These are phyloP conservation scores for Noctua comes DNA, from an alignment of 2,888 invertebrate genomes.

Conservation along the genomic window DNA sequence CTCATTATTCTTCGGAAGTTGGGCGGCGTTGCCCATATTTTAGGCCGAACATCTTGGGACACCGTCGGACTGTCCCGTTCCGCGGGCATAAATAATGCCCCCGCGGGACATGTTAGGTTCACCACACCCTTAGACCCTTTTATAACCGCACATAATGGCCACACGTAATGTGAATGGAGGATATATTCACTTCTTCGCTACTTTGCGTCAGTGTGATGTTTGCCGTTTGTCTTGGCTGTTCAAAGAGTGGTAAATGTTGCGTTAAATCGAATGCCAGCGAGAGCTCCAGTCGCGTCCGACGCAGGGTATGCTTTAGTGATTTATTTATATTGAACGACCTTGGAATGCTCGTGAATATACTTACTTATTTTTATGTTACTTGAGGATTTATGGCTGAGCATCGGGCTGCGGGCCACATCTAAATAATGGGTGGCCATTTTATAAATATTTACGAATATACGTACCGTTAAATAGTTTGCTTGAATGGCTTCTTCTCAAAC, in stretches of 20 bases:
- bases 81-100: conserved; percentile 79
- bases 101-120: conserved; percentile 78
- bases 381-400: not conserved
- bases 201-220: conserved; percentile 61
- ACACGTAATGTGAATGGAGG: conserved; percentile 70
- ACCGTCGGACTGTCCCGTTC: conserved; percentile 69
- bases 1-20: conserved; percentile 73
- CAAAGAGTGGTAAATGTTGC: conserved; percentile 54
- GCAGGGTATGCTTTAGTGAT: conserved; percentile 28
- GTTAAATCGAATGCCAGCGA: conserved; percentile 55
- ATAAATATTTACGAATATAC: not conserved
- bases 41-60: conserved; percentile 73
- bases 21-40: conserved; percentile 73
- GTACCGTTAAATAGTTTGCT: not conserved
- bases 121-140: conserved; percentile 78
- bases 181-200: conserved; percentile 64
- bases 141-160: conserved; percentile 77
- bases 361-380: conserved; percentile 23
- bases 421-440: not conserved
- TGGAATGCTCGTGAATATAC: conserved; percentile 13
- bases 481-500: not conserved
- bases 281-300: conserved; percentile 24
- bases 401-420: no score
- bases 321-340: conserved; percentile 43
- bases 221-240: conserved; percentile 52